These are phyloP conservation scores for Lamprologus callipterus DNA, from an alignment of 2,113 vertebrate species.

Conservation along the genomic window DNA sequence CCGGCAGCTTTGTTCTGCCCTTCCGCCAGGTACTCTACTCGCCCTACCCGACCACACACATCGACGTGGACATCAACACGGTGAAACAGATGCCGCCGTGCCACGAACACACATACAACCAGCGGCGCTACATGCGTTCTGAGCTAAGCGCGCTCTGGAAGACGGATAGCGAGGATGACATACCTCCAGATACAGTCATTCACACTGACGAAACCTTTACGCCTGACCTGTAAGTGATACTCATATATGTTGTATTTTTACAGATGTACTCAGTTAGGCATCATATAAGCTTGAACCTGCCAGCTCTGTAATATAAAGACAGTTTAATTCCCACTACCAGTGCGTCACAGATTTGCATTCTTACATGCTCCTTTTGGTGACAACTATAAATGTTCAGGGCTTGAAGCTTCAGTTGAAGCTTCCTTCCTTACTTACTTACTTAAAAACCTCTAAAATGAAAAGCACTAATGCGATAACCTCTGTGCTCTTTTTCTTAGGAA, in stretches of 20 bases:
- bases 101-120: conserved; percentile 93
- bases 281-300: background rate
- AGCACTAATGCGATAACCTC: background rate
- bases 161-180: conserved; percentile 87
- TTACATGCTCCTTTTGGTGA: background rate
- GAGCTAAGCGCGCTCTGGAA: conserved; percentile 89
- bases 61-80: conserved; percentile 94
- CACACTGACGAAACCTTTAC: conserved; percentile 90
- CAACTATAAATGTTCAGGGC: background rate
- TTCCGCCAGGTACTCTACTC: conserved; percentile 97
- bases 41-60: conserved; percentile 91
- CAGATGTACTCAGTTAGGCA: background rate
- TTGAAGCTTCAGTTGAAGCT: background rate
- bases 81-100: conserved; percentile 98
- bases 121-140: conserved; percentile 87
- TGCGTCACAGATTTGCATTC: background rate
- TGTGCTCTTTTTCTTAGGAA: conserved; percentile 69
- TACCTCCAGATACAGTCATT: conserved; percentile 83
- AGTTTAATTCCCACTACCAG: background rate
- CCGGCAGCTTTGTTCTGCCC: conserved; percentile 92
- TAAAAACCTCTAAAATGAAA: background rate
- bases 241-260: background rate
- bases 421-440: fast-evolving
- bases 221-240: conserved; percentile 82
- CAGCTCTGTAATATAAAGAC: background rate